These are phyloP conservation scores for western clawed frog (Xenopus tropicalis) DNA, from an alignment of 2,113 vertebrate genomes.

Conservation along the genomic window UCB_Xtro_10.0 CM004450.2:66523001-66523500, in stretches of 20 bases:
- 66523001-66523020: conserved; percentile 4
- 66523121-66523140: conserved; percentile 19
- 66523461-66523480: too few relatives aligned
- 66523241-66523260: conserved; percentile 7
- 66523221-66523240: neutral
- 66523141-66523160: conserved; percentile 3
- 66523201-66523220: neutral
- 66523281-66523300: too few relatives aligned
- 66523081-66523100: conserved; percentile 14
- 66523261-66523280: neutral
- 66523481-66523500: too few relatives aligned
- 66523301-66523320: too few relatives aligned
- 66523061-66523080: conserved; percentile 12
- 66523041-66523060: conserved; percentile 15
- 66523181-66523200: conserved; percentile 1
- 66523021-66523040: conserved; percentile 2
- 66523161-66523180: conserved; percentile 2
- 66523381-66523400: too few relatives aligned
- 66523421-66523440: too few relatives aligned
- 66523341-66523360: too few relatives aligned
- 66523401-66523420: too few relatives aligned
- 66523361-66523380: too few relatives aligned
- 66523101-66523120: conserved; percentile 26
- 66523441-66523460: too few relatives aligned
- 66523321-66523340: too few relatives aligned